phyloP scores from a whole-genome alignment of 1,140 invertebrate genomes.

The Anadara kagoshimensis region DNA sequence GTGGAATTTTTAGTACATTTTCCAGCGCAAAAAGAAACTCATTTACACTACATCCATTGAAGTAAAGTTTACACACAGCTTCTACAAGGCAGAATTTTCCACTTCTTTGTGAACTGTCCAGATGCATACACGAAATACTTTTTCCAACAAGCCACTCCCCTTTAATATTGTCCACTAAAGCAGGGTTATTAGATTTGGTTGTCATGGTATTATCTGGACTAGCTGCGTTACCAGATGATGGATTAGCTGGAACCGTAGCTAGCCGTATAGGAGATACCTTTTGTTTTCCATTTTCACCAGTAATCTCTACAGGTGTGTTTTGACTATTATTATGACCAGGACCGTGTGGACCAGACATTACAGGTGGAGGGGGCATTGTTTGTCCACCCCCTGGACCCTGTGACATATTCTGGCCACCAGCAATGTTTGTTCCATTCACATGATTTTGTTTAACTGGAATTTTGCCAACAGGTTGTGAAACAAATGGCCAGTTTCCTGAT shows the following conservation, averaged over 20 bases:
- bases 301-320: neutral
- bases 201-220: slow-evolving; percentile 9
- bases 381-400: neutral
- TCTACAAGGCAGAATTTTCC: slow-evolving; percentile 67
- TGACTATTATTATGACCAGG: too few species aligned
- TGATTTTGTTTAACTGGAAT: too few species aligned
- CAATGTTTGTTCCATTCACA: neutral
- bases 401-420: neutral
- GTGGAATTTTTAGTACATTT: slow-evolving; percentile 60
- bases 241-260: neutral
- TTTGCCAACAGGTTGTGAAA: too few species aligned
- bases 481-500: too few species aligned
- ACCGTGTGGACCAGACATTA: slow-evolving; percentile 36
- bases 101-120: slow-evolving; percentile 44
- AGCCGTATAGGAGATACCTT: neutral
- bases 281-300: neutral
- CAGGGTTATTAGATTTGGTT: slow-evolving; percentile 14
- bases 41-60: slow-evolving; percentile 63
- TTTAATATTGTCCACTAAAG: slow-evolving; percentile 49
- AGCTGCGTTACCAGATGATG: neutral
- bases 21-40: slow-evolving; percentile 67
- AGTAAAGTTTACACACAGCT: slow-evolving; percentile 69
- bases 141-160: slow-evolving; percentile 64
- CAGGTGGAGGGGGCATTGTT: slow-evolving; percentile 33
- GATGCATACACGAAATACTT: slow-evolving; percentile 65